phyloP scores from a whole-genome alignment of 2,797 vertebrate genomes.

The Mareca strepera region DNA sequence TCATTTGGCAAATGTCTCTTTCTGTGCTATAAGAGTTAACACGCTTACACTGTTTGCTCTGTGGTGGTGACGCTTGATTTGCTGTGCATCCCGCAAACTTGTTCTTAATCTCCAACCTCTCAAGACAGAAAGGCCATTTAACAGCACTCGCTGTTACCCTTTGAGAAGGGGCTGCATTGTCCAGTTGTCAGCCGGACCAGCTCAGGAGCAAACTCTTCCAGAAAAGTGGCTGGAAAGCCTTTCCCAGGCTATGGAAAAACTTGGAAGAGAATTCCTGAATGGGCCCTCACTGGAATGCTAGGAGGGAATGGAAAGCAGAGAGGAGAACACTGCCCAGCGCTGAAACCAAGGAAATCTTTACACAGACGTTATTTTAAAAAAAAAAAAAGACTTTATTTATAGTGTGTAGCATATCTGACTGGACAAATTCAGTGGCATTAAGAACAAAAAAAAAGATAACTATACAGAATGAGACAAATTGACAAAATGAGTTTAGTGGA shows the following conservation, averaged over 20 bases:
- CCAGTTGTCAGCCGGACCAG: background rate
- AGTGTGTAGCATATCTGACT: background rate
- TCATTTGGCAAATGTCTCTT: background rate
- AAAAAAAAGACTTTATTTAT: constrained; percentile 23
- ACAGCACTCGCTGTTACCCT: background rate
- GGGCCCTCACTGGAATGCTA: background rate
- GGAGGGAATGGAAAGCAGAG: background rate
- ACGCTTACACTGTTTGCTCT: too few species aligned
- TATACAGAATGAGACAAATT: background rate
- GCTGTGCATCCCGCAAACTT: background rate
- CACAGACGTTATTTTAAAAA: background rate
- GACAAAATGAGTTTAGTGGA: background rate
- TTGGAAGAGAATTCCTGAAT: background rate
- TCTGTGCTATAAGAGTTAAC: background rate
- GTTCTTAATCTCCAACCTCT: background rate
- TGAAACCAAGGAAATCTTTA: background rate
- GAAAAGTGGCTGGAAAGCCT: background rate
- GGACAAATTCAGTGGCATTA: background rate
- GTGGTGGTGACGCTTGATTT: background rate
- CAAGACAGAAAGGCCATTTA: background rate
- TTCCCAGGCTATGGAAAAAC: background rate
- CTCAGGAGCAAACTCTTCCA: background rate
- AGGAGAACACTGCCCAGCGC: background rate
- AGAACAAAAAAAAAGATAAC: background rate
- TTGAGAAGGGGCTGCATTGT: background rate